These are phyloP conservation scores for Archips xylosteana DNA, from an alignment of 2,888 invertebrate genomes.

Conservation along the genomic window DNA sequence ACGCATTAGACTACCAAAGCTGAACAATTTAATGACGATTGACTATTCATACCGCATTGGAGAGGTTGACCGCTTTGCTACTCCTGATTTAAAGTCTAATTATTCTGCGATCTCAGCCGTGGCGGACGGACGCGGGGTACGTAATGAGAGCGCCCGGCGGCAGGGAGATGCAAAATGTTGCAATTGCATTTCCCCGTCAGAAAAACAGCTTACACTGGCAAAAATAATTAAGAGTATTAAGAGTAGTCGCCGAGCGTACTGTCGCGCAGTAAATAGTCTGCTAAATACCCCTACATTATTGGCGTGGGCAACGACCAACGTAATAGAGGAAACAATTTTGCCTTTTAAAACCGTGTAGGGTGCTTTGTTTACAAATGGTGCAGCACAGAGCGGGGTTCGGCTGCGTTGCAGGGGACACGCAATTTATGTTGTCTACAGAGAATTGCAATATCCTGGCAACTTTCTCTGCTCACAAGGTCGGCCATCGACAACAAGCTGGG, in stretches of 20 bases:
- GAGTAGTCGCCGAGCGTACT: slow-evolving; percentile 76
- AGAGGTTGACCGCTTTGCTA: slow-evolving; percentile 81
- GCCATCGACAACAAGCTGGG: slow-evolving; percentile 23
- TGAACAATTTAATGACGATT: slow-evolving; percentile 84
- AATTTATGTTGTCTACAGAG: slow-evolving; percentile 46
- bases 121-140: slow-evolving; percentile 73
- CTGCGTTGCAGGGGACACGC: slow-evolving; percentile 47
- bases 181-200: slow-evolving; percentile 81
- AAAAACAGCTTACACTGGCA: slow-evolving; percentile 84
- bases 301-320: slow-evolving; percentile 66
- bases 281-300: slow-evolving; percentile 83
- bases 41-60: slow-evolving; percentile 84
- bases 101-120: slow-evolving; percentile 81
- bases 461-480: slow-evolving; percentile 33
- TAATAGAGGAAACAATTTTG: slow-evolving; percentile 80
- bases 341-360: slow-evolving; percentile 71
- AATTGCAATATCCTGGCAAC: slow-evolving; percentile 40
- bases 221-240: slow-evolving; percentile 85
- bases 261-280: slow-evolving; percentile 82
- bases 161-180: slow-evolving; percentile 79
- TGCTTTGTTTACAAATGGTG: slow-evolving; percentile 66
- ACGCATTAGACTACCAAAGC: slow-evolving; percentile 82
- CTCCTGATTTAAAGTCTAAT: slow-evolving; percentile 84
- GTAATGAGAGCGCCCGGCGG: slow-evolving; percentile 71
- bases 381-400: slow-evolving; percentile 34